Evolutionary conservation across 37 sponge, comb jelly and placozoan species (phyloP).

Genomic region (Spongilla lacustris): DNA sequence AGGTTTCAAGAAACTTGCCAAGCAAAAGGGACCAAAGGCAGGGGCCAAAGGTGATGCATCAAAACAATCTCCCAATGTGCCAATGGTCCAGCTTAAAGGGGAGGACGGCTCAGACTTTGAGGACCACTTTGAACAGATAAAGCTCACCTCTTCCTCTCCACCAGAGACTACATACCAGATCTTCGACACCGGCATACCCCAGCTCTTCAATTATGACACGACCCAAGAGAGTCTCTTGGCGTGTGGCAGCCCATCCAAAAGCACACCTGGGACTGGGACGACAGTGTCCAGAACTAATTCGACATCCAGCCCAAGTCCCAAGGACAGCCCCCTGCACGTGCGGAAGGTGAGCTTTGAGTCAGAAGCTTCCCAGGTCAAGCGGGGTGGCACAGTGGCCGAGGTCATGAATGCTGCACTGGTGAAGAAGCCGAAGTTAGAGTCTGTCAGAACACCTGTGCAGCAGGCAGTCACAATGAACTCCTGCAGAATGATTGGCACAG

Average conservation of each 20-base stretch:
- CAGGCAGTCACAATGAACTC: not conserved
- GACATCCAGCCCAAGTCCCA: slow-evolving; percentile 3
- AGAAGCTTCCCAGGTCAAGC: not conserved
- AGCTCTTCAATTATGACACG: slow-evolving; percentile 51
- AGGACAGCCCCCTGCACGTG: not conserved
- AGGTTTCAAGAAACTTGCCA: not conserved
- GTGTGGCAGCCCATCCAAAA: slow-evolving; percentile 9
- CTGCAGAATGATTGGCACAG: slow-evolving; percentile 33
- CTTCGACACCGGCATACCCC: slow-evolving; percentile 30
- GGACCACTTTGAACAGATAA: slow-evolving; percentile 54
- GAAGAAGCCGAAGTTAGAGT: not conserved
- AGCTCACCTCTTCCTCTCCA: slow-evolving; percentile 40
- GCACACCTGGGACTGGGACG: not conserved
- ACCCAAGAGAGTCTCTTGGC: slow-evolving; percentile 23
- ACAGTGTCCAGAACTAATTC: slow-evolving; percentile 7
- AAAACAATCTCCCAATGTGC: not conserved
- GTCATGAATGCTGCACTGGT: not conserved
- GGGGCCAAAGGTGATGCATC: not conserved
- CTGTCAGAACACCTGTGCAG: not conserved
- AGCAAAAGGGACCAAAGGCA: not conserved
- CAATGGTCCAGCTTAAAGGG: not conserved
- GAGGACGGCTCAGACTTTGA: slow-evolving; percentile 23
- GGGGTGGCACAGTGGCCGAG: not conserved
- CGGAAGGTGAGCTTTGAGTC: not conserved
- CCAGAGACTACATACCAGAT: slow-evolving; percentile 24